Evolutionary conservation across 2,797 vertebrate species (phyloP).

Genomic region (Hyperoplus lanceolatus): DNA sequence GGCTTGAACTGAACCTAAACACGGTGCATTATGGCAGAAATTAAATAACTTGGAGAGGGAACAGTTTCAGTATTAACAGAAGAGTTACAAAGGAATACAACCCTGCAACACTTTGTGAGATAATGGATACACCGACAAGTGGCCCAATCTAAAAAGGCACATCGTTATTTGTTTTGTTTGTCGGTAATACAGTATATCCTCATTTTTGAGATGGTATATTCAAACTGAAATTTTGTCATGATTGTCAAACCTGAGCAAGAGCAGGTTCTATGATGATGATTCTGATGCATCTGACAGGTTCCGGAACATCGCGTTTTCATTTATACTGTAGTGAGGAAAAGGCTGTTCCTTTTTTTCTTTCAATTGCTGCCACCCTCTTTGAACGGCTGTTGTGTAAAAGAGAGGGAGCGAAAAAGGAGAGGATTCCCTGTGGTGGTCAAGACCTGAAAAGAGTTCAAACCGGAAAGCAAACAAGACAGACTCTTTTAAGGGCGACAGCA

Average conservation of each 20-base stretch:
- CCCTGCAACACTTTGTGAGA: neutral
- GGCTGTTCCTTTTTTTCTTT: neutral
- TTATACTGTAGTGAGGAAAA: neutral
- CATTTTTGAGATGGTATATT: neutral
- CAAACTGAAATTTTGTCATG: neutral
- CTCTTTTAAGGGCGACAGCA: constrained; percentile 5
- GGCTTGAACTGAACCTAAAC: neutral
- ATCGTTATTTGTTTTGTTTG: too few species aligned
- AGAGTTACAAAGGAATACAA: neutral
- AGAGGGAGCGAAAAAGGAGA: neutral
- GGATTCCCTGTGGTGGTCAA: neutral
- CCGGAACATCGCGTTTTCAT: neutral
- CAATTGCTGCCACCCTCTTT: neutral
- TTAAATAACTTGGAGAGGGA: neutral
- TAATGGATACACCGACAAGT: neutral
- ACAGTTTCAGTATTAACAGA: neutral
- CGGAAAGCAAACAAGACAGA: neutral
- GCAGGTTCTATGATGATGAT: neutral
- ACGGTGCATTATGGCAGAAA: neutral
- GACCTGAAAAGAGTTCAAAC: neutral
- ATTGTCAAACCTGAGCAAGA: constrained; percentile 1
- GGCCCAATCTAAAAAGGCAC: neutral
- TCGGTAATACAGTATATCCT: neutral
- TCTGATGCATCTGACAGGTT: neutral
- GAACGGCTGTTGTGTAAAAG: neutral